These are phyloP conservation scores for Ictalurus punctatus DNA, from an alignment of 2,113 vertebrate genomes.

Conservation along the genomic window DNA sequence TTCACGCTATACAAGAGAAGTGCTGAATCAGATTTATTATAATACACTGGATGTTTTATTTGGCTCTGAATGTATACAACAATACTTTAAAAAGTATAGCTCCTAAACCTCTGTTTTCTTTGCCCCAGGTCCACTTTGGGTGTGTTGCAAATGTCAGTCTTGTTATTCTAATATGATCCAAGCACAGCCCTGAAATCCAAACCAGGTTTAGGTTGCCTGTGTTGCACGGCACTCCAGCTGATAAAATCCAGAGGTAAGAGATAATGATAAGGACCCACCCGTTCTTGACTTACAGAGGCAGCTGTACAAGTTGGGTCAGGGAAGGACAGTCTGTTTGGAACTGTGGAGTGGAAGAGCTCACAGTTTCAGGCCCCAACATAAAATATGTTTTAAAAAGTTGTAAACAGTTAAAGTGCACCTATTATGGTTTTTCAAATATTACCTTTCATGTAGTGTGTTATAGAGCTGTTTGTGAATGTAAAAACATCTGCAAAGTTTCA, in stretches of 20 bases:
- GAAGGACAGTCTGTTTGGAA: conserved; percentile 36
- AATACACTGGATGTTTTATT: conserved; percentile 7
- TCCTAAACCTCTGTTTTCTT: conserved; percentile 19
- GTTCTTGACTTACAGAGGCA: conserved; percentile 47
- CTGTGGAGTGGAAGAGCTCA: conserved; percentile 31
- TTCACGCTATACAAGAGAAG: neutral
- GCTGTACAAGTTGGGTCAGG: conserved; percentile 34
- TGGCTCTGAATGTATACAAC: conserved; percentile 6
- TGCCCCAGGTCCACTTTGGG: conserved; percentile 36
- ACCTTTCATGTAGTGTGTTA: no score
- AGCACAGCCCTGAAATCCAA: conserved; percentile 51
- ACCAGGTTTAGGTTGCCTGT: conserved; percentile 45
- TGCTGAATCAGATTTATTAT: conserved; percentile 9
- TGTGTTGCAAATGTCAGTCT: conserved; percentile 50
- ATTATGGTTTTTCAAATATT: no score
- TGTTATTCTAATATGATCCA: conserved; percentile 45
- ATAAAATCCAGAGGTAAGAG: conserved; percentile 50
- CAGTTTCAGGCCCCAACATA: conserved; percentile 32
- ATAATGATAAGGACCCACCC: conserved; percentile 43
- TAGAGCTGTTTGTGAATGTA: no score
- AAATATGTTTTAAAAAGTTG: neutral
- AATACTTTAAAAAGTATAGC: conserved; percentile 12
- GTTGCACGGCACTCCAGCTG: conserved; percentile 33
- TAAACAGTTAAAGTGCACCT: neutral
- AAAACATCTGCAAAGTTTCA: no score